Evolutionary conservation across 2,113 vertebrate genomes (phyloP).

Genomic region (Kryptolebias marmoratus): DNA sequence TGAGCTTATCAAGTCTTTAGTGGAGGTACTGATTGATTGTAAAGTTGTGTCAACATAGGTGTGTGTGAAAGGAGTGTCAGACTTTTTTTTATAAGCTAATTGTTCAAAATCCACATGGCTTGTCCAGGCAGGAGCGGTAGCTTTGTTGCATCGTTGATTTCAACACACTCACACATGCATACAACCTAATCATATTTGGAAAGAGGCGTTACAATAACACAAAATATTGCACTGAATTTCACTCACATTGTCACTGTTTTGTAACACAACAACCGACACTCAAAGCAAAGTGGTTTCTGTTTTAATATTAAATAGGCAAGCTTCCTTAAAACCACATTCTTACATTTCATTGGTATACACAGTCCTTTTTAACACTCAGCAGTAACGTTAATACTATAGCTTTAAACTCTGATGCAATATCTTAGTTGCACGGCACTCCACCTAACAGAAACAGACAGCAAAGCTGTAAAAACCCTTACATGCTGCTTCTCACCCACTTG

Average conservation of each 20-base stretch:
- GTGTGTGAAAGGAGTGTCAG: constrained; percentile 22
- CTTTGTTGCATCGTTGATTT: neutral
- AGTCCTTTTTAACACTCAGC: too few relatives aligned
- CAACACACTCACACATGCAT: neutral
- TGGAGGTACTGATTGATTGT: neutral
- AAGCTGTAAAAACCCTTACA: neutral
- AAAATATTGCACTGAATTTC: too few relatives aligned
- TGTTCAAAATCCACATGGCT: constrained; percentile 35
- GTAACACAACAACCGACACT: neutral
- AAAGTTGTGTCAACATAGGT: neutral
- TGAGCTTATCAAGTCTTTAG: neutral
- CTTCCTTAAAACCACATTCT: constrained; percentile 14
- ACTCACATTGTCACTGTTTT: neutral
- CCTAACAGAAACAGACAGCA: neutral
- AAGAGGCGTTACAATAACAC: neutral
- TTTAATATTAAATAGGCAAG: constrained; percentile 62
- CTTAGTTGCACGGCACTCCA: constrained; percentile 32
- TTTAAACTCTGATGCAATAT: neutral
- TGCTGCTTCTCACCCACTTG: neutral
- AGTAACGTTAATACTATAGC: too few relatives aligned
- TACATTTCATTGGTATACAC: constrained; percentile 30
- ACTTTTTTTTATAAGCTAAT: neutral
- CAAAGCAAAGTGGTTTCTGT: constrained; percentile 1
- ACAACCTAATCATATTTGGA: neutral
- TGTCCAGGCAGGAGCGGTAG: constrained; percentile 9